Conservation (phyloP, 2,113 vertebrate genomes). For the Triplophysa dalaica region DNA sequence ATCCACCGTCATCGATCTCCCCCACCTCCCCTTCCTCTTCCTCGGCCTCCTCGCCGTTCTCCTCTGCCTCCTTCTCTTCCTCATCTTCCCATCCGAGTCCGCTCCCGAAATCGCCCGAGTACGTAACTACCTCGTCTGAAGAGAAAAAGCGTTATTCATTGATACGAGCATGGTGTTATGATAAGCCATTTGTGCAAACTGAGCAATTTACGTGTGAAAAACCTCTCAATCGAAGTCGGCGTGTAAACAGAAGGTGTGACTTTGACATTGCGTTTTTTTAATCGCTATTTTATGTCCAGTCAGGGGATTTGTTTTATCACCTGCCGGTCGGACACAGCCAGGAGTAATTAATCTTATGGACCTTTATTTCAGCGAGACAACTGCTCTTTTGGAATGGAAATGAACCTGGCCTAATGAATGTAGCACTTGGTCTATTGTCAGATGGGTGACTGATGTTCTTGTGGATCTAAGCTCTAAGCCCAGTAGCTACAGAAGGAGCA, state of each 20-base stretch:
- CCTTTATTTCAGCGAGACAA: constrained; percentile 71
- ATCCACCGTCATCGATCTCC: constrained; percentile 91
- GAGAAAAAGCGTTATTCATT: background rate
- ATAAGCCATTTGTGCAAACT: constrained; percentile 3
- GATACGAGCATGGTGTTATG: background rate
- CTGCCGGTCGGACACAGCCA: constrained; percentile 65
- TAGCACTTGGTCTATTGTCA: constrained; percentile 66
- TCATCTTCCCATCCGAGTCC: constrained; percentile 96
- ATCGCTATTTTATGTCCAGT: constrained; percentile 68
- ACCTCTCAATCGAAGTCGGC: constrained; percentile 22
- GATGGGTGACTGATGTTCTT: constrained; percentile 62
- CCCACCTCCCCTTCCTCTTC: constrained; percentile 88
- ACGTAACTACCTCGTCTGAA: constrained; percentile 84
- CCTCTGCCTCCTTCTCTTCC: constrained; percentile 91
- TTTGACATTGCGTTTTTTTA: constrained; percentile 70
- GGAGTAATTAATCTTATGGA: constrained; percentile 72
- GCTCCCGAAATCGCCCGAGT: constrained; percentile 93
- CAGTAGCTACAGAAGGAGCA: constrained; percentile 63
- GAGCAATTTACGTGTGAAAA: constrained; percentile 2
- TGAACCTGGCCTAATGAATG: constrained; percentile 71
- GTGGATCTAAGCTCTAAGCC: constrained; percentile 56
- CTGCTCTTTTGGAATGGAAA: constrained; percentile 75
- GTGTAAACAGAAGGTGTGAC: constrained; percentile 45
- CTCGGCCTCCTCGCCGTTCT: constrained; percentile 84
- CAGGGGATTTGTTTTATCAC: constrained; percentile 69